These are phyloP conservation scores for Netelia melanura DNA, from an alignment of 2,888 invertebrate species.

Conservation along the genomic window DNA sequence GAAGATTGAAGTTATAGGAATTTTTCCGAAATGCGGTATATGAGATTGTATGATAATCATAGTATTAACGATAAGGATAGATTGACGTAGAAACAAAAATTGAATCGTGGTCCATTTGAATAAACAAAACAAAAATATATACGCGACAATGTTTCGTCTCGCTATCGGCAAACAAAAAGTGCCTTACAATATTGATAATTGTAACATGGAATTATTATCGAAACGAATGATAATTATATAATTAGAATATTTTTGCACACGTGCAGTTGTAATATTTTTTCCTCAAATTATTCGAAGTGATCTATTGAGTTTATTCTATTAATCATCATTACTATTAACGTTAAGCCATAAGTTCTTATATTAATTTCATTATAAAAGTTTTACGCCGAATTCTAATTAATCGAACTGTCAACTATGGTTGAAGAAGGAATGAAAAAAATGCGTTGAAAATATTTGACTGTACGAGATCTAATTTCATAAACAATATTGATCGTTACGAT, in stretches of 20 bases:
- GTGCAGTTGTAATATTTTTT: slow-evolving; percentile 1
- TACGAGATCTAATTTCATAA: neutral
- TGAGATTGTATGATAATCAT: slow-evolving; percentile 21
- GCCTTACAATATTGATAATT: slow-evolving; percentile 37
- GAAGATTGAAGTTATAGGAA: neutral
- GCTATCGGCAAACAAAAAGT: slow-evolving; percentile 13
- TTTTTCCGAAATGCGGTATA: slow-evolving; percentile 89
- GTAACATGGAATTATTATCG: neutral
- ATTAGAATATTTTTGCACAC: slow-evolving; percentile 22
- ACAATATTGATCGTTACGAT: neutral
- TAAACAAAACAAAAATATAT: neutral
- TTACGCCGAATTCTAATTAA: neutral
- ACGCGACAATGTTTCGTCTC: slow-evolving; percentile 20
- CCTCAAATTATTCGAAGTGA: neutral
- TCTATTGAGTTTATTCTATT: neutral
- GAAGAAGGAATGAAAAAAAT: neutral
- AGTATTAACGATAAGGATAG: slow-evolving; percentile 54
- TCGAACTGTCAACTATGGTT: neutral
- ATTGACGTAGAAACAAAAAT: slow-evolving; percentile 39
- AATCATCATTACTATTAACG: neutral
- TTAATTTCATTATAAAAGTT: neutral
- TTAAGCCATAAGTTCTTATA: neutral
- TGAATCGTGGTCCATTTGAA: slow-evolving; percentile 56
- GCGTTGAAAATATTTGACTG: neutral
- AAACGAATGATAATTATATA: slow-evolving; percentile 2